Evolutionary conservation across 2,113 vertebrate species (phyloP).

Genomic region (Hipposideros armiger): DNA sequence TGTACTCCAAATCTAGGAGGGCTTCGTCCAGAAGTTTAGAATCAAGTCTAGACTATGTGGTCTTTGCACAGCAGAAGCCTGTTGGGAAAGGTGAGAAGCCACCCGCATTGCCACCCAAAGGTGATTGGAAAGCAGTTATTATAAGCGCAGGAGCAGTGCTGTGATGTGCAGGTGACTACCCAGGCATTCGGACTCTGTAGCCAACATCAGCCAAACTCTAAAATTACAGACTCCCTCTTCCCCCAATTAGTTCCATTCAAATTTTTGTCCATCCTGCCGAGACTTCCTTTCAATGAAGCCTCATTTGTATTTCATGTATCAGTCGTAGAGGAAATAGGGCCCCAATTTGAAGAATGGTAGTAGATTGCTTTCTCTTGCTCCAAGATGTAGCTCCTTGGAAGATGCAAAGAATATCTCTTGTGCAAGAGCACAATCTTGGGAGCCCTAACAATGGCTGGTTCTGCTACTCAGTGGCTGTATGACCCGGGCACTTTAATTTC

Average conservation of each 20-base stretch:
- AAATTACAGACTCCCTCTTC: constrained; percentile 36
- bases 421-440: background rate
- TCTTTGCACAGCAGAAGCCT: background rate
- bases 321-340: constrained; percentile 59
- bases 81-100: background rate
- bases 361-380: constrained; percentile 17
- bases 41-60: background rate
- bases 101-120: background rate
- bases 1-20: background rate
- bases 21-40: background rate
- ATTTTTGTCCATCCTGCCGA: constrained; percentile 21
- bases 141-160: background rate
- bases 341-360: background rate
- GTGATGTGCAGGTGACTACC: background rate
- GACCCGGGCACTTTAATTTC: background rate
- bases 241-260: constrained; percentile 69
- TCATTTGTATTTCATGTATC: constrained; percentile 70
- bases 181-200: constrained; percentile 46
- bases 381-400: background rate
- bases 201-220: constrained; percentile 61
- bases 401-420: background rate
- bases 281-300: constrained; percentile 72
- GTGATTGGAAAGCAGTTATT: background rate
- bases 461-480: background rate
- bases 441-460: background rate